Base-by-base conservation (phyloP, 2,888 invertebrate species). In the Microctonus hyperodae region DNA sequence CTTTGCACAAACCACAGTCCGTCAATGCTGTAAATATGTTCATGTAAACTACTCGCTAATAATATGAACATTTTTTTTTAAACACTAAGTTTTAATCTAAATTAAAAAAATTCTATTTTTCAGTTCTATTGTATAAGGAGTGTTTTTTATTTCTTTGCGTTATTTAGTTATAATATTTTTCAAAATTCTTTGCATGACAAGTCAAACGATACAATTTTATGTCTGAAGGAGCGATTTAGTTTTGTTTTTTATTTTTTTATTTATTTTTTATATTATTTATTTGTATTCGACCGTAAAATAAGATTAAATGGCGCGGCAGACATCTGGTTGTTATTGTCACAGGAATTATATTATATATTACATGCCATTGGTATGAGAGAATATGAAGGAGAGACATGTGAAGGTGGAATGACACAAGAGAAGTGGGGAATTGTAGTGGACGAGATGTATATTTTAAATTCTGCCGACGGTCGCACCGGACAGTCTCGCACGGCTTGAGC, bases 401-500 rank as follows among this genome's bases (percentile, higher is more conserved):
- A 9, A 28, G 57, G 55, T 33, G 37, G 57, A 48, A n/a, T 50
- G 6, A 48, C 2, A 37, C n/a, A 55, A 58, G 60, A 37, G 60
- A 37, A 51, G 37, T 56, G 22, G 57, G 55, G 63, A 64, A 37
- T 16, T 33, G 35, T 58, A n/a, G n/a, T n/a, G n/a, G 59, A 62
- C 68, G 71, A 68, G 74, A 76, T 80, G 81, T 79, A 82, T 82
- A 81, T 82, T 81, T 81, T 79, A 78, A 76, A 83, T 82, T 82
- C 81, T 77, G 77, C 74, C 75, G 79, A 76, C 75, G 77, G 75
- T 78, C 76, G 77, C 74, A 78, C 78, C 76, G 75, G 51, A 66
- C 62, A 53, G 62, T 68, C 66, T 64, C 66, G 56, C 55, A 60
- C 70, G 75, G 75, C 76, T 73, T 6, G 4, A 70, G 74, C 48